Conservation (phyloP, 1,140 invertebrate genomes). For the Holotrichia oblita region DNA sequence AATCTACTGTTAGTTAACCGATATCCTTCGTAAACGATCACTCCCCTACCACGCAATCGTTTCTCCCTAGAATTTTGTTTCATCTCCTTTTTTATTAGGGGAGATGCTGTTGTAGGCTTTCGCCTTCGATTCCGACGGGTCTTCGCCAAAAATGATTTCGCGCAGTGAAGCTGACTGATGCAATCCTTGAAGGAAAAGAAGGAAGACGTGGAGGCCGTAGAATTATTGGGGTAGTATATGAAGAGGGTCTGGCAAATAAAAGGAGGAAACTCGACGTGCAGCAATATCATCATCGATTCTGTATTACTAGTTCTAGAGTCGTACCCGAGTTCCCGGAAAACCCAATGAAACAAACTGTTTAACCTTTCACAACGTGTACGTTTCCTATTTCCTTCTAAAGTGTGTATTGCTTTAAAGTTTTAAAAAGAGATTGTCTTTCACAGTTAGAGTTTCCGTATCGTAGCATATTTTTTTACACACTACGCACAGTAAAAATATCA, state of each 20-base stretch:
- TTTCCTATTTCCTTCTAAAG: too few species aligned
- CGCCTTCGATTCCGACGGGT: background rate
- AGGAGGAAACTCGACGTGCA: background rate
- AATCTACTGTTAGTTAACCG: background rate
- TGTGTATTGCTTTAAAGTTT: too few species aligned
- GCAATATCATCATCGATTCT: too few species aligned
- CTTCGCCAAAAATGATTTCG: slow-evolving; percentile 12
- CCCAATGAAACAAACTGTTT: too few species aligned
- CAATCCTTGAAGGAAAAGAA: background rate
- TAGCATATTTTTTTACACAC: too few species aligned
- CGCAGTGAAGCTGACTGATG: background rate
- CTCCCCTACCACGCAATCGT: background rate
- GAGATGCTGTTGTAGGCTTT: slow-evolving; percentile 11
- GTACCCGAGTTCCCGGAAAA: too few species aligned
- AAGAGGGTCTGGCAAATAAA: background rate
- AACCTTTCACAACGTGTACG: too few species aligned
- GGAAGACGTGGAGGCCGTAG: background rate
- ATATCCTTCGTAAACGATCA: background rate
- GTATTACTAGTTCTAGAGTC: too few species aligned
- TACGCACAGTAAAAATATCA: too few species aligned
- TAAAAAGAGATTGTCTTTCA: too few species aligned
- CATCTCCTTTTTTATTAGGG: background rate
- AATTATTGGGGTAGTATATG: background rate
- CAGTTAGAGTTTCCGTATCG: too few species aligned
- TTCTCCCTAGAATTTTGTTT: background rate